These are phyloP conservation scores for Pristionchus fissidentatus DNA, from an alignment of 2,888 invertebrate genomes.

Conservation along the genomic window DNA sequence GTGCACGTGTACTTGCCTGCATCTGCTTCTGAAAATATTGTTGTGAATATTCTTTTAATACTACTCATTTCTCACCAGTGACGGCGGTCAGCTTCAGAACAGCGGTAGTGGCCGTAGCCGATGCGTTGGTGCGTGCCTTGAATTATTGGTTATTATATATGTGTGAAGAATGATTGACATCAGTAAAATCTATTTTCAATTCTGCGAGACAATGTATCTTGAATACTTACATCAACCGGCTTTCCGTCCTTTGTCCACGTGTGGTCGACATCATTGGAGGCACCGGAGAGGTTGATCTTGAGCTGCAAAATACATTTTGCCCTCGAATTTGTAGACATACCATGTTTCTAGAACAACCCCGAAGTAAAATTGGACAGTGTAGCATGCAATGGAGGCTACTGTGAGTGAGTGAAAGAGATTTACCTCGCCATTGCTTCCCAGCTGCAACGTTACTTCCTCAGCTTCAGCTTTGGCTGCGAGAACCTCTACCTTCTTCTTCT, in stretches of 20 bases:
- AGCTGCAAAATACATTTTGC: slow-evolving; percentile 13
- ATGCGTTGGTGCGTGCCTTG: neutral
- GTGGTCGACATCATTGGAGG: slow-evolving; percentile 52
- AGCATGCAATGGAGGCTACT: neutral
- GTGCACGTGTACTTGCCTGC: slow-evolving; percentile 60
- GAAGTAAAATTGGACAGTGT: too few relatives aligned
- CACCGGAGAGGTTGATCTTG: slow-evolving; percentile 49
- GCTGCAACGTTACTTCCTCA: slow-evolving; percentile 48
- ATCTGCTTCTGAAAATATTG: neutral
- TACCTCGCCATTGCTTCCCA: slow-evolving; percentile 25
- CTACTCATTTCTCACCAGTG: neutral
- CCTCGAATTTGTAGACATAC: neutral
- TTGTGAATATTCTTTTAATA: neutral
- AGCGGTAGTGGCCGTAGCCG: slow-evolving; percentile 14
- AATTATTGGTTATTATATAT: neutral
- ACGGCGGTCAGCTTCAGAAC: slow-evolving; percentile 10
- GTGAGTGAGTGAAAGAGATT: too few relatives aligned
- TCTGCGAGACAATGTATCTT: neutral
- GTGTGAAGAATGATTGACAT: neutral
- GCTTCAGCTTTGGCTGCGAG: slow-evolving; percentile 49
- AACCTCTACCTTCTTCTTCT: neutral
- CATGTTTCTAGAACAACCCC: neutral
- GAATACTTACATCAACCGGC: slow-evolving; percentile 44
- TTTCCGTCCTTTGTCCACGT: slow-evolving; percentile 65
- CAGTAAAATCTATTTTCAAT: neutral